Conservation (phyloP, 2,797 vertebrate species). For the Acanthurus tractus region DNA sequence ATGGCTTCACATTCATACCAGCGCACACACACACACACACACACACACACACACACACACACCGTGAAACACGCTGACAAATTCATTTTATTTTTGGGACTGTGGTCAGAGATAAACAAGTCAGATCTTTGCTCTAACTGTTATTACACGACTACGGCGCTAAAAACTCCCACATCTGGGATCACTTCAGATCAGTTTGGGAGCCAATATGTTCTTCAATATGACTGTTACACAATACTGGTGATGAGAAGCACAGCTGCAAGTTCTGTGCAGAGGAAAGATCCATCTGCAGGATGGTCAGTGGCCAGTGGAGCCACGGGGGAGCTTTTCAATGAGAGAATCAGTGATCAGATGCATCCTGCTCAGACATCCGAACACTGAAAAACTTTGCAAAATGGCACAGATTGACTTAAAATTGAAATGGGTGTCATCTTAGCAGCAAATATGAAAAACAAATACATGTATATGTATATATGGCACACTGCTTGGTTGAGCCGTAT, state of each 20-base stretch:
- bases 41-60: background rate
- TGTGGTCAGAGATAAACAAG: slow-evolving; percentile 17
- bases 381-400: slow-evolving; percentile 27
- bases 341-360: slow-evolving; percentile 29
- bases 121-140: slow-evolving; percentile 10
- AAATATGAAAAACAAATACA: too few species aligned
- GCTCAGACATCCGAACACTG: slow-evolving; percentile 42
- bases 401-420: slow-evolving; percentile 15
- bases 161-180: slow-evolving; percentile 29
- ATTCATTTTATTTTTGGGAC: slow-evolving; percentile 5
- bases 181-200: slow-evolving; percentile 31
- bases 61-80: background rate
- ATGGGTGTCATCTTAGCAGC: slow-evolving; percentile 1
- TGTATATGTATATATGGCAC: too few species aligned
- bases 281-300: slow-evolving; percentile 46
- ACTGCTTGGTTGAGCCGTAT: too few species aligned
- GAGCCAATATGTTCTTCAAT: slow-evolving; percentile 32
- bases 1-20: slow-evolving; percentile 3
- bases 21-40: background rate
- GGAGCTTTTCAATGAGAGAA: slow-evolving; percentile 18
- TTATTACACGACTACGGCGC: background rate
- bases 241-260: slow-evolving; percentile 40
- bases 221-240: slow-evolving; percentile 32
- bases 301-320: slow-evolving; percentile 41
- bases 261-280: slow-evolving; percentile 29